Percentiles rank a stretch among this genome's conserved stretches.
phyloP scores from a whole-genome alignment of 2,113 vertebrate genomes.

The Corythaeola cristata region DNA sequence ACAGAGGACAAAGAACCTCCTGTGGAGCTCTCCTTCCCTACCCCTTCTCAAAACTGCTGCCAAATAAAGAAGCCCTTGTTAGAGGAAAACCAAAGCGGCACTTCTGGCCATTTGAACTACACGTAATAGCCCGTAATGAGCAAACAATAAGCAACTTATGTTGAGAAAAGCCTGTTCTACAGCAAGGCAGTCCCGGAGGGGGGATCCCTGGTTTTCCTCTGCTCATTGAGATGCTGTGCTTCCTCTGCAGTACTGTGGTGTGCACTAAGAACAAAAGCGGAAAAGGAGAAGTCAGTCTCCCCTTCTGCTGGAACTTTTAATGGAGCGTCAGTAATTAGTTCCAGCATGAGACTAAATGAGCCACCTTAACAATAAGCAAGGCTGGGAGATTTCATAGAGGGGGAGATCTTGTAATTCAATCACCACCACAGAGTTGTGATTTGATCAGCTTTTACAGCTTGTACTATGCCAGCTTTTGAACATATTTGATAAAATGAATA shows the following conservation, averaged over 20 bases:
- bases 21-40: background rate
- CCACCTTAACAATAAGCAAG: background rate
- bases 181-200: background rate
- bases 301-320: background rate
- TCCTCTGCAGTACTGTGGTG: background rate
- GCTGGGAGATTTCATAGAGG: background rate
- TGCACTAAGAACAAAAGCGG: background rate
- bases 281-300: background rate
- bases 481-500: background rate
- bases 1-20: slow-evolving; percentile 11
- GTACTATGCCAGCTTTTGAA: background rate
- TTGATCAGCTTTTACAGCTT: background rate
- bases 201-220: background rate
- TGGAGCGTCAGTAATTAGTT: background rate
- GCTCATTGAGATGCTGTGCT: background rate
- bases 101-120: slow-evolving; percentile 41
- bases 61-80: slow-evolving; percentile 54
- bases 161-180: background rate
- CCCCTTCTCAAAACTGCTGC: background rate
- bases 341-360: background rate
- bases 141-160: slow-evolving; percentile 32
- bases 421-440: background rate
- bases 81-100: background rate
- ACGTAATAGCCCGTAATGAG: background rate
- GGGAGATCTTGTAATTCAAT: background rate